Conservation (phyloP, 1,140 invertebrate species). For the Hypsibius dujardini region DNA sequence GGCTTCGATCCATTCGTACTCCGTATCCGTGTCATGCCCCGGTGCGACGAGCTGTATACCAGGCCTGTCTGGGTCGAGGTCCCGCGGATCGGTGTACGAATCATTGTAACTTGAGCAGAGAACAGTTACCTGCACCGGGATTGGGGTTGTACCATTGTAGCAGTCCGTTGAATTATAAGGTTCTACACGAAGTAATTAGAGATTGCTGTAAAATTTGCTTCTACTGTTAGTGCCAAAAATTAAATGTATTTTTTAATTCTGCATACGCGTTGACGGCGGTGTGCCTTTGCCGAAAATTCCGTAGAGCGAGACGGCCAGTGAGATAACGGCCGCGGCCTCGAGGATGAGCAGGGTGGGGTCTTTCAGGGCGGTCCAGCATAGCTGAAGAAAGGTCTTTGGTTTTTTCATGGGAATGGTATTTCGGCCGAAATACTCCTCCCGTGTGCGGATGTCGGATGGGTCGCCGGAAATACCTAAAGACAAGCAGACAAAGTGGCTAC, state of each 20-base stretch:
- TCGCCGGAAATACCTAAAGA: conserved; percentile 28
- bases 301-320: conserved; percentile 29
- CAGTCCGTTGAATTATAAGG: background rate
- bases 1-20: conserved; percentile 15
- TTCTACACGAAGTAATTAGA: background rate
- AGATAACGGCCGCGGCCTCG: conserved; percentile 29
- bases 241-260: background rate
- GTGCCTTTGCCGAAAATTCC: conserved; percentile 21
- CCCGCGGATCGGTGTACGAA: too few species aligned
- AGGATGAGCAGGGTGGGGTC: conserved; percentile 30
- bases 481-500: too few species aligned
- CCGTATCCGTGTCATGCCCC: background rate
- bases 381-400: background rate
- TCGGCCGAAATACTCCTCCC: background rate
- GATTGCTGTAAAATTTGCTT: background rate
- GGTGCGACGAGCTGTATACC: background rate
- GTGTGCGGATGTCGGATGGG: background rate
- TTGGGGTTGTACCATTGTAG: background rate
- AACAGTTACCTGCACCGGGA: background rate
- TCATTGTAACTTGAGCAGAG: background rate
- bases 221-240: background rate
- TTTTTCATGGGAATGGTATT: conserved; percentile 6
- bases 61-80: background rate
- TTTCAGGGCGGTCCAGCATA: conserved; percentile 21
- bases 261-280: background rate